phyloP scores from a whole-genome alignment of 2,113 vertebrate species.

The Fukomys damarensis region DNA sequence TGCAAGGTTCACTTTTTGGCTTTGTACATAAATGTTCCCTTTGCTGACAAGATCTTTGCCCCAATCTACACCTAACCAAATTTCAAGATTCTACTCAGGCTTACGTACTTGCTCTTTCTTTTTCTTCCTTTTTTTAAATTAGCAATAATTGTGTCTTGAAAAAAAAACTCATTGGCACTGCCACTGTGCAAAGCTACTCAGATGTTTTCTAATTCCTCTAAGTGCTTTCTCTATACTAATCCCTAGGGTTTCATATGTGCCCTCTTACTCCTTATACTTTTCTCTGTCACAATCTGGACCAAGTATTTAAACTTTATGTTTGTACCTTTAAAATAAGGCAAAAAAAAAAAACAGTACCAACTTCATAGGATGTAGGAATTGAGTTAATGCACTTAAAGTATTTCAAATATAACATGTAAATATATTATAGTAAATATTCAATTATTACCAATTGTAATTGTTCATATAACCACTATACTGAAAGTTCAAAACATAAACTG shows the following conservation, averaged over 20 bases:
- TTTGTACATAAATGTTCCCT: constrained; percentile 30
- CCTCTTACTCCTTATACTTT: background rate
- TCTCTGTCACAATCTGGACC: constrained; percentile 34
- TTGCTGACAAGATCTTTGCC: background rate
- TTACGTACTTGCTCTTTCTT: background rate
- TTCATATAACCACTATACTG: background rate
- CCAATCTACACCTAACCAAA: constrained; percentile 43
- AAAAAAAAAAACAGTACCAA: constrained; percentile 23
- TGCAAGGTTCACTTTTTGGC: background rate
- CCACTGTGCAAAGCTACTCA: background rate
- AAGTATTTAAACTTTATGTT: background rate
- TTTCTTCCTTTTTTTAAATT: background rate
- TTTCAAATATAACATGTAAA: background rate
- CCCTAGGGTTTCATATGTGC: background rate
- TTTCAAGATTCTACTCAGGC: constrained; percentile 39
- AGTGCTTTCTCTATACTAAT: background rate
- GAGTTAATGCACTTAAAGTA: constrained; percentile 9
- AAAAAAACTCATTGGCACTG: background rate
- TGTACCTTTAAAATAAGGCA: constrained; percentile 43
- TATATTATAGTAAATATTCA: background rate
- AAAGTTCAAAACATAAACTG: background rate
- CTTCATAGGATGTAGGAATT: background rate
- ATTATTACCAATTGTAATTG: constrained; percentile 25
- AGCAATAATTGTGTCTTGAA: background rate
- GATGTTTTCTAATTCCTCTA: constrained; percentile 28